Evolutionary conservation across 2,888 invertebrate genomes (phyloP).

Genomic region (Molorchus minor): DNA sequence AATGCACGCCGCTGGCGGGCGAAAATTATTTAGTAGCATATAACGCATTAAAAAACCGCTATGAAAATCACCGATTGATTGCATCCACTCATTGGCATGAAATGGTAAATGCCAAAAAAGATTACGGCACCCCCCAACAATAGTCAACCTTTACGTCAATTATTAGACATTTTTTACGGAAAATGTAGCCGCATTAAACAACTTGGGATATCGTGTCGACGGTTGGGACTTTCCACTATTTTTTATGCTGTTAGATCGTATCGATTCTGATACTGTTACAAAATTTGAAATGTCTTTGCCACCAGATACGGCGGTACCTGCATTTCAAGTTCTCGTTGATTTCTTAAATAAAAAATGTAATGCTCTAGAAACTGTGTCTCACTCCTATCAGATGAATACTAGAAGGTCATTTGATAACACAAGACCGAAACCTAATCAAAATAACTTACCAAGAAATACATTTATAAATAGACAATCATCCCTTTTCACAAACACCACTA

Average conservation of each 20-base stretch:
- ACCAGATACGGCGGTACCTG: not conserved
- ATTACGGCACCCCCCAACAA: not conserved
- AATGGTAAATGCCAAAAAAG: not conserved
- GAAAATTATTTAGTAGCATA: not conserved
- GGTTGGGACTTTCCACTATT: not conserved
- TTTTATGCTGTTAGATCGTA: not conserved
- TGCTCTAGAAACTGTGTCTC: not conserved
- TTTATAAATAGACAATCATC: no score
- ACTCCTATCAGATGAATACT: not conserved
- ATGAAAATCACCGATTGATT: not conserved
- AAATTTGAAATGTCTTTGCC: not conserved
- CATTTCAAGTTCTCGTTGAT: not conserved
- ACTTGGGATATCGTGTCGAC: not conserved
- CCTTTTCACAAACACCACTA: not conserved
- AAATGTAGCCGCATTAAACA: not conserved
- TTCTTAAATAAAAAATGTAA: slow-evolving; percentile 10
- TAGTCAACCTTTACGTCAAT: not conserved
- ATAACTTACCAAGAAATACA: no score
- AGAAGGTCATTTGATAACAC: not conserved
- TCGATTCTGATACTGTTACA: not conserved
- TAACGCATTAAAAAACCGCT: not conserved
- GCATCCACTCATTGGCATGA: not conserved
- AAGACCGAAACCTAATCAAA: no score
- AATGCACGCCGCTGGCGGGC: not conserved
- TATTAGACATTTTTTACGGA: not conserved